Percentiles rank a stretch among this genome's conserved stretches.
phyloP scores from a whole-genome alignment of 2,113 vertebrate genomes.

The Prinia subflava region DNA sequence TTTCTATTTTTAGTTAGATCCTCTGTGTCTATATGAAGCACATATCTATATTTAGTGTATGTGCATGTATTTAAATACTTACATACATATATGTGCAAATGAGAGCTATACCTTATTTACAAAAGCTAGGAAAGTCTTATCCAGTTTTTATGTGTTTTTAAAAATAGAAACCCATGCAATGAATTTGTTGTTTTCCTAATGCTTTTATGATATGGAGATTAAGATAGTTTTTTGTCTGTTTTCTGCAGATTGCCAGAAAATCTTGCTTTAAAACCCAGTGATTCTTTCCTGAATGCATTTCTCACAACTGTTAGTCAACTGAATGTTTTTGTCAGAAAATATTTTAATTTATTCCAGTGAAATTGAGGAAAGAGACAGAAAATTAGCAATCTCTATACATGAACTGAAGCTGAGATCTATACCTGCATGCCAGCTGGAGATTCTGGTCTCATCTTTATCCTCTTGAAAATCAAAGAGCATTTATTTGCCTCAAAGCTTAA shows the following conservation, averaged over 20 bases:
- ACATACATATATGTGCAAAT: background rate
- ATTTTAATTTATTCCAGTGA: background rate
- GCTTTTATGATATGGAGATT: background rate
- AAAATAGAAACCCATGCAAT: background rate
- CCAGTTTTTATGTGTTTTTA: background rate
- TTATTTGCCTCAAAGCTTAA: background rate
- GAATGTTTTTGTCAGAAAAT: background rate
- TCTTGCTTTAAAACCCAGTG: background rate
- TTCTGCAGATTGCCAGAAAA: background rate
- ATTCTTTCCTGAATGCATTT: background rate
- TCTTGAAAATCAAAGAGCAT: background rate
- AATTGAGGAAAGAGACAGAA: background rate
- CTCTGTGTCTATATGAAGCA: background rate
- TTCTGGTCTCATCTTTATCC: background rate
- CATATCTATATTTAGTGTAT: background rate
- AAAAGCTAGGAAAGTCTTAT: background rate
- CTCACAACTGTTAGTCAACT: background rate
- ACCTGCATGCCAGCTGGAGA: background rate
- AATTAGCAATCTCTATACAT: fast-evolving
- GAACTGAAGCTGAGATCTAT: background rate
- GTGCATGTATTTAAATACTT: background rate
- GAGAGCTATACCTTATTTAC: background rate
- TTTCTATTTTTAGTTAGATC: background rate
- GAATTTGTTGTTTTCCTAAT: background rate
- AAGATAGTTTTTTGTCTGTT: background rate